Base-by-base conservation (phyloP, 1,140 invertebrate genomes). In the Papilio dardanus region DNA sequence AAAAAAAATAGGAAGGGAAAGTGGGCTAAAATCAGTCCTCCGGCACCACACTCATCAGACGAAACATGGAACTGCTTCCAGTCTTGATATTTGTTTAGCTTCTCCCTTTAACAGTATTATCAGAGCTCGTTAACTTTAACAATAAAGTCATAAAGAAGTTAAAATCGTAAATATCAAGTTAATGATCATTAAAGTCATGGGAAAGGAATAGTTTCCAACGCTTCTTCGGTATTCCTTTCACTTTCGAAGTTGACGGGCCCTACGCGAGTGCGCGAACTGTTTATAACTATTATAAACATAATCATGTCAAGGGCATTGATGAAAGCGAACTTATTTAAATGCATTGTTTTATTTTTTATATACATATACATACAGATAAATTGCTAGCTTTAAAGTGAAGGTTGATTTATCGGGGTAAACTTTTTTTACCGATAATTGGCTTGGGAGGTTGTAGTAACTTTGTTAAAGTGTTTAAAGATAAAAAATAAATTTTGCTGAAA, bases 141-240 rank as follows among this genome's bases (percentile, higher is more conserved):
- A 62, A 62, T 62, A 62, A 62, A 62, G 54, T 30, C 21, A 62
- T 62, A 62, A 62, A 28, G 3, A 3, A 21, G 30, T 28, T 62
- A 14, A 62, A 62, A 14, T 62, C 54, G 54, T 62, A 62, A 62
- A 62, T 62, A 62, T 62, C 24, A 14, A 62, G 21, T 62, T 62
- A 62, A 62, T 62, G 54, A 12, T 28, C 24, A 62, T 62, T 62
- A 62, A n/a, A 62, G 21, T 30, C 24, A 62, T 62, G 54, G 54
- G 54, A 62, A 28, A 28, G 54, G 54, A 62, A 62, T 62, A 62
- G 54, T 62, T 28, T 28, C 28, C 54, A 62, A 62, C 54, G 54
- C 54, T 12, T 62, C 54, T 62, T 62, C 3, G 24, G 54, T 62
- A 62, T 30, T 62, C 54, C 54, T 62, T 62, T 62, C 54, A 62